Base-by-base conservation (phyloP, 2,888 invertebrate genomes). In the Iselma pallidipennis region DNA sequence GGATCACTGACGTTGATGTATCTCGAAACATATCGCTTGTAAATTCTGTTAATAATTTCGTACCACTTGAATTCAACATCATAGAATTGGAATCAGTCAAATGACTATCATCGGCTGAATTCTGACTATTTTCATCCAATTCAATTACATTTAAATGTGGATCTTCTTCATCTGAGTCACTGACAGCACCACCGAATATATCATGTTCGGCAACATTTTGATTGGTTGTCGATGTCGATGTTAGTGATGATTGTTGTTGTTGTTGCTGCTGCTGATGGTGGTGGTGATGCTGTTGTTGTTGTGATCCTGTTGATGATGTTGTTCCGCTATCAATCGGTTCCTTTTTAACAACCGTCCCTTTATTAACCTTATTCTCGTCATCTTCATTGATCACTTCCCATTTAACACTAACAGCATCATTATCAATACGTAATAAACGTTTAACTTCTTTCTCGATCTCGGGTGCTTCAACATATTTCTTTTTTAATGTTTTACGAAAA, bases 401-500 rank as follows among this genome's bases (percentile, higher is more conserved):
- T 63, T 90, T 90, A 0, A 95, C 91, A 75, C 89, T 77, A 7
- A 91, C 91, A 1, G 98, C 97, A 79, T 98, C 97, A 77, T 95
- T 95, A 78, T 98, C 98, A 31, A 91, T 91, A 66, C 96, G 85
- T 7, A 99, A 83, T 57, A 99, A 83, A 37, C 96, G 85, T 79
- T 97, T 96, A 0, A 99, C 95, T 84, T 99, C 98, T 79, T 97
- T 97, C 78, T 99, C 98, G 67, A 98, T 96, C 83, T 98, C 98
- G 0, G 98, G 97, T 23, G 96, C 95, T 82, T 98, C 98, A 1
- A 95, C 94, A 82, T 93, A 95, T 82, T 98, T 99, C 81, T 99
- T 99, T 79, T 95, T 95, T 26, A 98, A 80, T 0, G 96, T 97
- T 83, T 97, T 97, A 31, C 98, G 87, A 76, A 98, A 98, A 60